Base-by-base conservation (phyloP, 2,113 vertebrate species). In the Callaeas wilsoni region DNA sequence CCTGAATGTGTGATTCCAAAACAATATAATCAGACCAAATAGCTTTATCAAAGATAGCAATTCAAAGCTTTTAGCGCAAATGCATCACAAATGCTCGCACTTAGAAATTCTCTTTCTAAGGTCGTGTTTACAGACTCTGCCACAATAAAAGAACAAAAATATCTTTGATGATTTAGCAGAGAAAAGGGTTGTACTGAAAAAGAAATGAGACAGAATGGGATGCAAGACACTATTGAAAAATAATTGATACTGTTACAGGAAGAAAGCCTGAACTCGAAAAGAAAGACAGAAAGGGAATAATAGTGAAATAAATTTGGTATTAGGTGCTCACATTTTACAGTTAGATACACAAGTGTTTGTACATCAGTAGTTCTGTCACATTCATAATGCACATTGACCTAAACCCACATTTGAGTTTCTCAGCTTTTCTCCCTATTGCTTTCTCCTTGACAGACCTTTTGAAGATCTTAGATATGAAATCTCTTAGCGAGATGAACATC, bases 31-130 rank as follows among this genome's bases (percentile, higher is more conserved):
- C 88, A 94, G 88, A 87, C 80, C 68, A 95, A 96, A 96, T 89
- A 87, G 90, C 85, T 95, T 96, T 96, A 97, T 96, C 92, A 94
- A 95, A 94, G 91, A 89, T 26, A 96, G 94, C 73, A 94, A 97
- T 97, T 96, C 96, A 97, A 96, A 95, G 95, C 96, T 96, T 94
- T 97, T 97, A 97, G 95, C 81, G 67, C 46, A 96, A 96, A 91
- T 92, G 85, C 82, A 92, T 97, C 89, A 39, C 88, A 97, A 96
- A 96, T 76, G 79, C 87, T 92, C 15, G 78, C 55, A 75, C 87
- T 95, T 76, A 93, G 84, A 97, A 91, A 95, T 95, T 96, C 94
- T 92, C 90, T 94, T 95, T 93, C 87, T 96, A 56, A 75, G 70
- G 88, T 39, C 9, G 27, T 95, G 87, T 97, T 96, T 97, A 95